These are phyloP conservation scores for Capreolus pygargus DNA, from an alignment of 2,113 vertebrate genomes.

Conservation along the genomic window DNA sequence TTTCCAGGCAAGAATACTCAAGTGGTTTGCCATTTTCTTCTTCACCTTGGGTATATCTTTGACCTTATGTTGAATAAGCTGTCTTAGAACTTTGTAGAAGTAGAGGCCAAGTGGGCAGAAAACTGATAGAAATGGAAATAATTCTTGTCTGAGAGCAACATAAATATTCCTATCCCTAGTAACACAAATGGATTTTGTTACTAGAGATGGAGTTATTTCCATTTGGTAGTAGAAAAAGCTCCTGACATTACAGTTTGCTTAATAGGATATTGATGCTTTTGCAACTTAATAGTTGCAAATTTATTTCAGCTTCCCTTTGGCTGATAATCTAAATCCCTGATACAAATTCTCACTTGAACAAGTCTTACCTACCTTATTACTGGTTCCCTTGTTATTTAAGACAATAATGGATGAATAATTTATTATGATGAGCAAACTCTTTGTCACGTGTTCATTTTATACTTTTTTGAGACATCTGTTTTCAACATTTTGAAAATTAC, in stretches of 20 bases:
- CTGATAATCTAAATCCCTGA: constrained; percentile 1
- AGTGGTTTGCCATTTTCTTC: background rate
- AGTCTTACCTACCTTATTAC: background rate
- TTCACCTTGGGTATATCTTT: background rate
- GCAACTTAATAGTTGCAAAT: background rate
- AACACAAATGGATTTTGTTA: background rate
- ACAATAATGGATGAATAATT: background rate
- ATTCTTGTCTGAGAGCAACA: background rate
- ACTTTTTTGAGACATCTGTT: background rate
- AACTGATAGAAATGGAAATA: background rate
- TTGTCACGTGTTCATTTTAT: background rate
- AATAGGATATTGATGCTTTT: background rate
- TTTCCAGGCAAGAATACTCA: background rate
- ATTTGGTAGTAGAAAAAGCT: background rate
- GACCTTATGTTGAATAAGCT: background rate
- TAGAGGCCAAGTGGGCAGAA: background rate
- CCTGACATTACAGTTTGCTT: background rate
- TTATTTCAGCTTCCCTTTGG: background rate
- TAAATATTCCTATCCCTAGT: background rate
- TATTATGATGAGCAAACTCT: constrained; percentile 6
- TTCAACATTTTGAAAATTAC: background rate
- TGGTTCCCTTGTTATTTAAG: background rate
- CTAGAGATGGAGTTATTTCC: background rate
- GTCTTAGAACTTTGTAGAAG: background rate
- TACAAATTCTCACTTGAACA: constrained; percentile 21